Percentiles rank a stretch among this genome's conserved stretches.
These are phyloP conservation scores for Ariolimax columbianus DNA, from an alignment of 2,888 invertebrate genomes.

Conservation along the genomic window DNA sequence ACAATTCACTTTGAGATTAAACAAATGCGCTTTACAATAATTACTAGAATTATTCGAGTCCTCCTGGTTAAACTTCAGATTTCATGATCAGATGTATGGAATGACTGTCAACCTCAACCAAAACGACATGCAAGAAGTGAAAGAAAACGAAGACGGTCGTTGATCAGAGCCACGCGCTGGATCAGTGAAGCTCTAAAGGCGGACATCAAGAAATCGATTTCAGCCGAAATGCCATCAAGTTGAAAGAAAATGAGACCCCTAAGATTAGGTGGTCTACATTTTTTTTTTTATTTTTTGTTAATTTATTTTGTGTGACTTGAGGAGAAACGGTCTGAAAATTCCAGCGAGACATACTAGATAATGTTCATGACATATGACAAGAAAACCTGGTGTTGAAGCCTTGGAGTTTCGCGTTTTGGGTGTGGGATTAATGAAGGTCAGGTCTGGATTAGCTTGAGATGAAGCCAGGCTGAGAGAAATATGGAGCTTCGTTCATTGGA, in stretches of 20 bases:
- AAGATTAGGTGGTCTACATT: slow-evolving; percentile 1
- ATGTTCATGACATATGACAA: neutral
- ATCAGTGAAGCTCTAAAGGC: neutral
- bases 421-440: neutral
- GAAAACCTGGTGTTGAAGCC: neutral
- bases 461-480: neutral
- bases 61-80: no score
- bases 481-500: no score
- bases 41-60: no score
- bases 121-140: neutral
- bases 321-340: neutral
- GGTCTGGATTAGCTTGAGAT: neutral
- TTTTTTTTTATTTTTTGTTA: neutral
- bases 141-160: neutral
- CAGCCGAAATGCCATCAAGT: neutral
- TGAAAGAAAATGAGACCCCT: neutral
- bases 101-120: neutral
- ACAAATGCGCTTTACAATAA: no score
- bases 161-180: neutral
- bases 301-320: no score
- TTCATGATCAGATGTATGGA: neutral
- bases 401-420: neutral
- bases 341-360: neutral
- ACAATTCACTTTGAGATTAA: no score
- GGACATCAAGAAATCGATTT: neutral